Conservation (phyloP, 2,888 invertebrate species). For the Eilema griseolum region DNA sequence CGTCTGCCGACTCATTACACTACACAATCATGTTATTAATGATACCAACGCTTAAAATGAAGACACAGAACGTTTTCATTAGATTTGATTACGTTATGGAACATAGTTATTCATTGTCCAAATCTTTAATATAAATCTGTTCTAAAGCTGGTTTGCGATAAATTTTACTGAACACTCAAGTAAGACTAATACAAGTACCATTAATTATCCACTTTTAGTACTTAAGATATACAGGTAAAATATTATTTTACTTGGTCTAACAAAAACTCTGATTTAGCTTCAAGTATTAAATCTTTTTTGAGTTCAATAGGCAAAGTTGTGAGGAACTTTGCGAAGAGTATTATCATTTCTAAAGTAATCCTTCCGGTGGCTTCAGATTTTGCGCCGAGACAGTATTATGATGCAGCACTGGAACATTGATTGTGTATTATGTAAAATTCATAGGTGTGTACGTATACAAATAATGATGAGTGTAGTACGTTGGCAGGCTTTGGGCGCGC, state of each 20-base stretch:
- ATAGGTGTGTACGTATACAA: slow-evolving; percentile 54
- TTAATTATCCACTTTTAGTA: slow-evolving; percentile 23
- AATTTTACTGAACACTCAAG: slow-evolving; percentile 27
- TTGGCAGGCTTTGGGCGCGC: slow-evolving; percentile 52
- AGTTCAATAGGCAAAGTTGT: slow-evolving; percentile 18
- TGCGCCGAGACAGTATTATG: slow-evolving; percentile 13
- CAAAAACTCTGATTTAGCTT: slow-evolving; percentile 19
- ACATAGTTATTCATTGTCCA: slow-evolving; percentile 37
- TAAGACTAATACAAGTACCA: slow-evolving; percentile 30
- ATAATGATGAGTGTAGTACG: slow-evolving; percentile 64
- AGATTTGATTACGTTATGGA: slow-evolving; percentile 30
- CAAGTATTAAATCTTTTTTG: slow-evolving; percentile 20
- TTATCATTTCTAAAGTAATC: slow-evolving; percentile 26
- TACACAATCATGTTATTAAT: slow-evolving; percentile 40
- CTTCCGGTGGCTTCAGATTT: slow-evolving; percentile 19
- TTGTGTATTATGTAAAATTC: slow-evolving; percentile 36
- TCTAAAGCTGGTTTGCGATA: slow-evolving; percentile 28
- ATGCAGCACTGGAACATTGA: slow-evolving; percentile 34
- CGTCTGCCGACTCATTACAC: slow-evolving; percentile 30
- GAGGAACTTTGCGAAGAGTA: slow-evolving; percentile 19
- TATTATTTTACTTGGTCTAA: slow-evolving; percentile 18
- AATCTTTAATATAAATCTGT: slow-evolving; percentile 37
- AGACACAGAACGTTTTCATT: slow-evolving; percentile 33
- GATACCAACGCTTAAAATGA: slow-evolving; percentile 19
- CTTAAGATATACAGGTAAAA: slow-evolving; percentile 27